phyloP scores from a whole-genome alignment of 2,113 vertebrate species.

The Sylvietta virens region DNA sequence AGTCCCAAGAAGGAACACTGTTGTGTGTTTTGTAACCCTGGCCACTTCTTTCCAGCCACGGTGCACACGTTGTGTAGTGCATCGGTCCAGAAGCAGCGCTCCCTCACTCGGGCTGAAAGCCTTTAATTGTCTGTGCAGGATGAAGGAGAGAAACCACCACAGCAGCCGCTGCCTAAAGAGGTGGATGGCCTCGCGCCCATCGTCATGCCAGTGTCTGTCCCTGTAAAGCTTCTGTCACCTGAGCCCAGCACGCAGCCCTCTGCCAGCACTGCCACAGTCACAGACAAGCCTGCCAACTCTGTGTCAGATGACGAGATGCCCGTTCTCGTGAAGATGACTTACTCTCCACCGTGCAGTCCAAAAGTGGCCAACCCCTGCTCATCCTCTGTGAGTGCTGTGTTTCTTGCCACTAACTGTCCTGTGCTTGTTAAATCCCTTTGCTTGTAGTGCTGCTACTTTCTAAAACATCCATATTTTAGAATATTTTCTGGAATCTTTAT shows the following conservation, averaged over 20 bases:
- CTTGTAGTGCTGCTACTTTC: constrained; percentile 42
- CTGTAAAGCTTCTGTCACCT: constrained; percentile 82
- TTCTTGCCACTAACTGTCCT: constrained; percentile 66
- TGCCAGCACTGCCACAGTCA: constrained; percentile 71
- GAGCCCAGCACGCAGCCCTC: constrained; percentile 75
- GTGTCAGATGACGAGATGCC: constrained; percentile 85
- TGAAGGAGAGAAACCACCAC: constrained; percentile 76
- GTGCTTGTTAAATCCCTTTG: constrained; percentile 74
- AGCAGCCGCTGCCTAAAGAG: constrained; percentile 74
- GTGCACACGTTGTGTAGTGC: not conserved
- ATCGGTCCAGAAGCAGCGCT: not conserved
- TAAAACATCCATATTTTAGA: not conserved
- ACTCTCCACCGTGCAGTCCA: constrained; percentile 76
- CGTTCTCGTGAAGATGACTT: constrained; percentile 82
- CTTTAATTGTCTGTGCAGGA: constrained; percentile 84
- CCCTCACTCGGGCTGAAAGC: constrained; percentile 74
- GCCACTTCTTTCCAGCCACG: constrained; percentile 29
- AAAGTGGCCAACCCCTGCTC: constrained; percentile 74
- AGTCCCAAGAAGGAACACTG: not conserved
- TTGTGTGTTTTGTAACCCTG: not conserved
- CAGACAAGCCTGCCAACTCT: constrained; percentile 77
- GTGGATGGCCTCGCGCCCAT: constrained; percentile 77
- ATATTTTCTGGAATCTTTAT: not conserved
- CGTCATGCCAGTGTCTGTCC: constrained; percentile 90
- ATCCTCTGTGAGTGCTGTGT: constrained; percentile 83